These are phyloP conservation scores for Pristionchus entomophagus DNA, from an alignment of 2,888 invertebrate species.

Conservation along the genomic window DNA sequence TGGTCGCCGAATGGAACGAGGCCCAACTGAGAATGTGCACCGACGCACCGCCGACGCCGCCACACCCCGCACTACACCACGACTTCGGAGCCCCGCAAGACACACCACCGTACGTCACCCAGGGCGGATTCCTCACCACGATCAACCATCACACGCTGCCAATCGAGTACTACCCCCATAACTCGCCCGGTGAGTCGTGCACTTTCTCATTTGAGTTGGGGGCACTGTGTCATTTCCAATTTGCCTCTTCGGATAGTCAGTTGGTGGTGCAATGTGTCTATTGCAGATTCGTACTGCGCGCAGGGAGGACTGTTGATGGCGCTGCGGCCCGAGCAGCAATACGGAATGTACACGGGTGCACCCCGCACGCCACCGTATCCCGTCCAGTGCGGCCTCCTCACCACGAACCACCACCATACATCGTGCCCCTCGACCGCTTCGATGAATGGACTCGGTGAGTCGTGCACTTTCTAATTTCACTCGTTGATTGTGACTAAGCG, in stretches of 20 bases:
- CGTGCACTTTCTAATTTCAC: background rate
- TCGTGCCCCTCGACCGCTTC: background rate
- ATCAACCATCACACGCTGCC: background rate
- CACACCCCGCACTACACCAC: background rate
- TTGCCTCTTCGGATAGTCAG: no score
- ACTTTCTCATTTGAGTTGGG: background rate
- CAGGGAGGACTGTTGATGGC: no score
- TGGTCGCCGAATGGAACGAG: background rate
- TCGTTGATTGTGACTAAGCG: no score
- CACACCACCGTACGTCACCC: no score
- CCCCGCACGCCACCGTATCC: background rate
- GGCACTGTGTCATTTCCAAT: no score
- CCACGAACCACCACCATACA: background rate
- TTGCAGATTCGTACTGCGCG: background rate
- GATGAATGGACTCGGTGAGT: background rate
- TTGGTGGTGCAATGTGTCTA: no score
- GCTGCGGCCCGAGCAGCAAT: background rate
- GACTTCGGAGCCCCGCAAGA: no score
- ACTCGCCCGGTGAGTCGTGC: background rate
- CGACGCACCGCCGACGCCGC: background rate
- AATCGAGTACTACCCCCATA: no score
- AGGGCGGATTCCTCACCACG: no score
- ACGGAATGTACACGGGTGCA: background rate
- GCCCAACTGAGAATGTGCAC: background rate
- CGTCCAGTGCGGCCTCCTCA: background rate